phyloP scores from a whole-genome alignment of 2,888 invertebrate genomes.

The Sycophila texana region DNA sequence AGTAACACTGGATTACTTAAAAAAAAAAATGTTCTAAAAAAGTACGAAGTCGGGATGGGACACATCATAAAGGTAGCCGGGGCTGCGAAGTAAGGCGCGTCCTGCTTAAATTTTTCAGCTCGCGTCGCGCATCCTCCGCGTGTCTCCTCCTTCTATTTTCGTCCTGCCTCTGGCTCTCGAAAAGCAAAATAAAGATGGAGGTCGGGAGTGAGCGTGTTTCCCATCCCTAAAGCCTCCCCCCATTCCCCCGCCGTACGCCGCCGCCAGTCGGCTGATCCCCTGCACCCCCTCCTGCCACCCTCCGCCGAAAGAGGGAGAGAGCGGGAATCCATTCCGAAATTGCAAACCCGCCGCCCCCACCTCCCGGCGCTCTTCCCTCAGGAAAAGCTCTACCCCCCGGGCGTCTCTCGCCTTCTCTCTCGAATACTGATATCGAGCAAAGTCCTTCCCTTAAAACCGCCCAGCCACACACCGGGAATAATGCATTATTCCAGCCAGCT shows the following conservation, averaged over 20 bases:
- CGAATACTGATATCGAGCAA: conserved; percentile 75
- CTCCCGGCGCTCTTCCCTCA: conserved; percentile 66
- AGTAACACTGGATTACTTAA: too few relatives aligned
- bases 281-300: neutral
- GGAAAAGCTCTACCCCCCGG: conserved; percentile 68
- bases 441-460: conserved; percentile 71
- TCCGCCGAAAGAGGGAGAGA: conserved; percentile 3
- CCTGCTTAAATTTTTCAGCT: conserved; percentile 48
- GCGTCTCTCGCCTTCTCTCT: conserved; percentile 61
- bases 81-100: neutral
- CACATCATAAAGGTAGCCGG: neutral
- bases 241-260: conserved; percentile 30
- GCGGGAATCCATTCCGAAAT: conserved; percentile 75
- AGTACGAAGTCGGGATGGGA: neutral
- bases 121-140: conserved; percentile 28
- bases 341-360: conserved; percentile 70
- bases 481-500: conserved; percentile 67
- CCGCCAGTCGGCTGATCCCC: conserved; percentile 60
- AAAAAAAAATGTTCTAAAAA: neutral
- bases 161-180: neutral
- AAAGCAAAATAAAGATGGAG: conserved; percentile 55
- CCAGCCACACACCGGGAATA: conserved; percentile 68
- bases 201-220: conserved; percentile 63
- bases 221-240: conserved; percentile 62
- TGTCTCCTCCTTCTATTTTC: neutral